phyloP scores from a whole-genome alignment of 2,888 invertebrate species.

The Drosophila maculinotata region DNA sequence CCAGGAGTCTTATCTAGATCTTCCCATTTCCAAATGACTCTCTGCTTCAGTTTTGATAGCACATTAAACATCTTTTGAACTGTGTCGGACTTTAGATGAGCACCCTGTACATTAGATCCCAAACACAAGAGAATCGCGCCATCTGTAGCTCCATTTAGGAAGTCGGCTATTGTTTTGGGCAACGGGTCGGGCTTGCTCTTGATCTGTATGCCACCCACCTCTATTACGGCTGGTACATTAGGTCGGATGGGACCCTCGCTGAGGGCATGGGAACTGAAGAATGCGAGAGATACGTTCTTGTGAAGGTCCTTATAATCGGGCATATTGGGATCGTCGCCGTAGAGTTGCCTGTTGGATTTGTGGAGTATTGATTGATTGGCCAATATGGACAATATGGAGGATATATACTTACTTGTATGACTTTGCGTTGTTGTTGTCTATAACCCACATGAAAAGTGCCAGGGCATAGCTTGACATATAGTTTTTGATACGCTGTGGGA shows the following conservation, averaged over 20 bases:
- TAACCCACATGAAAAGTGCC: background rate
- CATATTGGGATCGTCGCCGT: constrained; percentile 57
- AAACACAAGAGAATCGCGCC: constrained; percentile 85
- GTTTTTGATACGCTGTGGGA: constrained; percentile 60
- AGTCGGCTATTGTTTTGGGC: constrained; percentile 80
- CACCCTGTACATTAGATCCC: constrained; percentile 83
- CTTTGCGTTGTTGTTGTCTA: constrained; percentile 22
- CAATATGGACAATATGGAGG: too few relatives aligned
- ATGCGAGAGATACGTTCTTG: constrained; percentile 81
- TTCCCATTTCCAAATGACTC: constrained; percentile 90
- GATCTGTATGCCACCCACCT: constrained; percentile 83
- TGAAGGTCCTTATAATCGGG: constrained; percentile 68
- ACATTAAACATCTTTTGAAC: constrained; percentile 86
- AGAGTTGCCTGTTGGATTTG: constrained; percentile 51
- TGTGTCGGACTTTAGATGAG: constrained; percentile 85
- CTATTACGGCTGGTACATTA: constrained; percentile 77
- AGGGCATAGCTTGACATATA: background rate
- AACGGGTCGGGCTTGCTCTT: constrained; percentile 77
- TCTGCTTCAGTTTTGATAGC: constrained; percentile 87
- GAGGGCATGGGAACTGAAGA: constrained; percentile 74
- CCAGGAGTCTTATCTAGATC: constrained; percentile 85
- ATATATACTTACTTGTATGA: constrained; percentile 53
- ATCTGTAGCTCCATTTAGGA: constrained; percentile 83
- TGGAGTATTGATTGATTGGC: too few relatives aligned
- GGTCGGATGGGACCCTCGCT: constrained; percentile 80